Evolutionary conservation across 2,888 invertebrate species (phyloP), one percentile per base, ranked within the genome.

Genomic region (Rhimphoctona megacephalus): DNA sequence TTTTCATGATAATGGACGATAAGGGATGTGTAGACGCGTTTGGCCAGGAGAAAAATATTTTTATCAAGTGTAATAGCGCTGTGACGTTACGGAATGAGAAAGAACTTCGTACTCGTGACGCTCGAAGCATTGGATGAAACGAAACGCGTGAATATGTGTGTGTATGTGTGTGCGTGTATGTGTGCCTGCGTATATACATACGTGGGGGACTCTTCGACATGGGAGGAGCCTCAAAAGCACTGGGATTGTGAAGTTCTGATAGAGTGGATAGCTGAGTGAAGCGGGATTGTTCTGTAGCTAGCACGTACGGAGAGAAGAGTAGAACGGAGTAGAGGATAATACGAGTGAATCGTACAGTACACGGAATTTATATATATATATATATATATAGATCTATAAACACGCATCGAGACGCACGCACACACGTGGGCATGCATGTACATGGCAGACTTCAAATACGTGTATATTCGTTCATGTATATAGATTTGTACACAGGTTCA

Each of bases 181-280:
- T 30, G 17, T 61, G 30, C 4, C 17, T 61, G 14, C 30, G 61
- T 30, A 1, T 57, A 11, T 57, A 14, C 11, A 25, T 57, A 11
- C 5, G 57, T 57, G 57, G 57, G 22, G 46, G 43, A 43, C 77
- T 78, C 86, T 85, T 87, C 89, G 87, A 89, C 84, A 84, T 46
- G 72, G 85, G 85, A 64, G 83, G 72, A 85, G 72, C 84, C 79
- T 82, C 79, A 87, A 87, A 84, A 80, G 82, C 73, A 81, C 81
- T 46, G 85, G 74, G 78, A 80, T 84, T 77, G 80, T 87, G 67
- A 78, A 83, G 87, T 76, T 82, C 67, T 79, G 84, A 79, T 83
- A 81, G 83, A 86, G 83, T 77, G 46, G 76, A n/a, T n/a, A 85
- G 81, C 73, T 52, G 84, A 86, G 85, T 67, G 77, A 82, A 85